Conservation (phyloP, 1,140 invertebrate genomes). For the Zelostemma sp. region DNA sequence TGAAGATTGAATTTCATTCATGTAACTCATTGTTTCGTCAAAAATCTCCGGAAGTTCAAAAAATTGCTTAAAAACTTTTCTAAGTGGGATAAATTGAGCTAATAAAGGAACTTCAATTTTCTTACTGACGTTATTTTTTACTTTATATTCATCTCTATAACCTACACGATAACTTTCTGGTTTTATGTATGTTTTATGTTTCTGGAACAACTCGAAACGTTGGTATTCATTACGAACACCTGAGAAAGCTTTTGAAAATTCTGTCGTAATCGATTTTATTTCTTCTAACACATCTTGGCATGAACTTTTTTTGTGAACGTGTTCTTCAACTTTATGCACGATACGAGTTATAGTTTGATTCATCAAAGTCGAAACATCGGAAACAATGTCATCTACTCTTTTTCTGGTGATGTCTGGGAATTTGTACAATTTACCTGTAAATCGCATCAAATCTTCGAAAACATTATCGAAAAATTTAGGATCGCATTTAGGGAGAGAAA, state of each 20-base stretch:
- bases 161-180: slow-evolving; percentile 11
- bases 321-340: not conserved
- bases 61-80: slow-evolving; percentile 32
- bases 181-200: slow-evolving; percentile 4
- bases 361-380: slow-evolving; percentile 12
- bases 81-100: slow-evolving; percentile 25
- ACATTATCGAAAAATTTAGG: not conserved
- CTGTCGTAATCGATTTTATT: slow-evolving; percentile 9
- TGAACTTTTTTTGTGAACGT: not conserved
- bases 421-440: slow-evolving; percentile 10
- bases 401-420: slow-evolving; percentile 13
- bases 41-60: slow-evolving; percentile 34
- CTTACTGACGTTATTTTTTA: slow-evolving; percentile 6
- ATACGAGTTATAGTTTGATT: slow-evolving; percentile 1
- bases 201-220: slow-evolving; percentile 17
- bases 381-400: slow-evolving; percentile 11
- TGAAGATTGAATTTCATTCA: slow-evolving; percentile 26
- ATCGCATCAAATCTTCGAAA: slow-evolving; percentile 3
- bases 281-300: not conserved
- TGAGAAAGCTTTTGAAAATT: slow-evolving; percentile 3
- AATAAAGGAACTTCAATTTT: not conserved
- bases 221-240: slow-evolving; percentile 9
- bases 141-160: slow-evolving; percentile 16
- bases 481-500: not conserved
- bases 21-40: slow-evolving; percentile 16